A percentile compares a stretch with the other conserved stretches of the same genome.
Evolutionary conservation across 2,888 invertebrate species (phyloP).

Genomic region (Dilophus febrilis): DNA sequence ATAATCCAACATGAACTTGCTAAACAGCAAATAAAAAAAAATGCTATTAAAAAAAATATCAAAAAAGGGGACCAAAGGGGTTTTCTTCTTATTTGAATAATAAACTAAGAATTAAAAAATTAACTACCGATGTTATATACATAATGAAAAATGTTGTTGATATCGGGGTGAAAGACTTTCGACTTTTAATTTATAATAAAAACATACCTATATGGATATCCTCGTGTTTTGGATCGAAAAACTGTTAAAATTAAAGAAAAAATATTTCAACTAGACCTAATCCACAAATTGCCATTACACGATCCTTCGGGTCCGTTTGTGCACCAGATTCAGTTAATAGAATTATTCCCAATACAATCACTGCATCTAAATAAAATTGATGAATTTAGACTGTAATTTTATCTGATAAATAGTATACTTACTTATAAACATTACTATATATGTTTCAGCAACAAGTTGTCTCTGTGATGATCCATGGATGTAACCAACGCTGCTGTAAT

Average conservation of each 20-base stretch:
- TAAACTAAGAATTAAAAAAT: too few species aligned
- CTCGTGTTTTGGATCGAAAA: slow-evolving; percentile 94
- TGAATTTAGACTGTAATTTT: neutral
- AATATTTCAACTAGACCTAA: slow-evolving; percentile 79
- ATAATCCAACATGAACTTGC: too few species aligned
- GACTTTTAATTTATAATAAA: too few species aligned
- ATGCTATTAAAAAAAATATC: too few species aligned
- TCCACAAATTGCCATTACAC: slow-evolving; percentile 77
- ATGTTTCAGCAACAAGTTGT: slow-evolving; percentile 94
- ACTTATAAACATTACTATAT: slow-evolving; percentile 90
- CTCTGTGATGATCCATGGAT: slow-evolving; percentile 93
- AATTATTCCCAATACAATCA: slow-evolving; percentile 89
- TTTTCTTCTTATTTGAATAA: too few species aligned
- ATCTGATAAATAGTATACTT: slow-evolving; percentile 42
- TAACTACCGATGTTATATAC: too few species aligned
- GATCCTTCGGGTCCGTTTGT: slow-evolving; percentile 61
- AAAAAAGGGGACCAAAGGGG: too few species aligned
- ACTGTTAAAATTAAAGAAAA: slow-evolving; percentile 91
- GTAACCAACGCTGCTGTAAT: slow-evolving; percentile 80
- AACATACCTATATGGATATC: slow-evolving; percentile 94
- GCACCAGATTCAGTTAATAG: slow-evolving; percentile 79
- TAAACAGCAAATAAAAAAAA: too few species aligned
- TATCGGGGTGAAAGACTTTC: too few species aligned
- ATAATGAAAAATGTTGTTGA: too few species aligned
- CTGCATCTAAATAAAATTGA: slow-evolving; percentile 55